These are phyloP conservation scores for Brienomyrus brachyistius DNA, from an alignment of 2,113 vertebrate genomes.

Conservation along the genomic window DNA sequence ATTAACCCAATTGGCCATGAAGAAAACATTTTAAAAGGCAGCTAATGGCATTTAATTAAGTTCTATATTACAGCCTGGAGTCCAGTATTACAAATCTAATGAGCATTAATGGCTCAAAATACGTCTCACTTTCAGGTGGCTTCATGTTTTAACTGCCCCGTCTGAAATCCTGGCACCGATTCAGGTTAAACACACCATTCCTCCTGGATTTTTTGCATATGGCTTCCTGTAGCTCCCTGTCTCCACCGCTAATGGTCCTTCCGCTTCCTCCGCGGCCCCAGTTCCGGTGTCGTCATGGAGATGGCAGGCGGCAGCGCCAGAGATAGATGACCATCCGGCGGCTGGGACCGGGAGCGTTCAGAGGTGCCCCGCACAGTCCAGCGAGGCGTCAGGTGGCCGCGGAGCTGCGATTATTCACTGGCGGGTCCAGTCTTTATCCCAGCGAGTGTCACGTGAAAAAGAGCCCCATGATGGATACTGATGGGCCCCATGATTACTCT, in stretches of 20 bases:
- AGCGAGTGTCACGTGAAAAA: slow-evolving; percentile 59
- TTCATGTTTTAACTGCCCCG: neutral
- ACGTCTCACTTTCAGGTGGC: neutral
- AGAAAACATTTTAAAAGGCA: slow-evolving; percentile 50
- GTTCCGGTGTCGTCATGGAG: neutral
- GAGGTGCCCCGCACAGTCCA: slow-evolving; percentile 54
- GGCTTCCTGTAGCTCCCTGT: neutral
- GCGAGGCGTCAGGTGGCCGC: slow-evolving; percentile 58
- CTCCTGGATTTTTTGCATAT: neutral
- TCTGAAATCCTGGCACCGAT: neutral
- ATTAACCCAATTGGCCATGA: slow-evolving; percentile 63
- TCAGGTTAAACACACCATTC: neutral
- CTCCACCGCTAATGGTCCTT: neutral
- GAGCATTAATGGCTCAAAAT: neutral
- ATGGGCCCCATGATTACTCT: slow-evolving; percentile 75
- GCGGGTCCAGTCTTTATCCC: slow-evolving; percentile 56
- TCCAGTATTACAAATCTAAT: slow-evolving; percentile 23
- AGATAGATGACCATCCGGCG: slow-evolving; percentile 69
- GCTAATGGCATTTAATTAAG: slow-evolving; percentile 40
- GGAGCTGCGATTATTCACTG: slow-evolving; percentile 70
- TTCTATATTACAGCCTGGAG: slow-evolving; percentile 26
- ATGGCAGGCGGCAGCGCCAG: slow-evolving; percentile 44
- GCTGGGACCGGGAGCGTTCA: slow-evolving; percentile 62
- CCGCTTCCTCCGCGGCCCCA: neutral
- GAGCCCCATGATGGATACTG: slow-evolving; percentile 72